Evolutionary conservation across 2,797 vertebrate species (phyloP).

Genomic region (Rhinophrynus dorsalis): DNA sequence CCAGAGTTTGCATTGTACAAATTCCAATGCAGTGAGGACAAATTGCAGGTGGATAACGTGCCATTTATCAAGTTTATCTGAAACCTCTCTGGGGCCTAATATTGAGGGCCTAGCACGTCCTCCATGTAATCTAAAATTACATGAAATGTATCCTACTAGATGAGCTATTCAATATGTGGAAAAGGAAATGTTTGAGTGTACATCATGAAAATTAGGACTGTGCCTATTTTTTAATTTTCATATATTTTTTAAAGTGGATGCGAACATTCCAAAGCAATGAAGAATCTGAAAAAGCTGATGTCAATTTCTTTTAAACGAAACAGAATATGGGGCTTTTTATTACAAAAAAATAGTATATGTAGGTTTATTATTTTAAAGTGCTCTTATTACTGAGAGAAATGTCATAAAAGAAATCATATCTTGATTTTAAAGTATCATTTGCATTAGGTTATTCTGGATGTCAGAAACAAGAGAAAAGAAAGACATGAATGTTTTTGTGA

Average conservation of each 20-base stretch:
- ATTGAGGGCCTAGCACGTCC: conserved; percentile 19
- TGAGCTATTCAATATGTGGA: conserved; percentile 29
- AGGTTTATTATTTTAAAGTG: conserved; percentile 28
- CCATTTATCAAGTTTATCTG: conserved; percentile 45
- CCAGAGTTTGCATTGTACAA: conserved; percentile 15
- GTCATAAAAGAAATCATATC: conserved; percentile 22
- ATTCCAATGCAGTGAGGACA: conserved; percentile 38
- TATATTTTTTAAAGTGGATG: conserved; percentile 17
- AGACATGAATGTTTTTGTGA: too few species aligned
- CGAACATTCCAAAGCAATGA: conserved; percentile 18
- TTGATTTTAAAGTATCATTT: conserved; percentile 9
- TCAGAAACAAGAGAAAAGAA: too few species aligned
- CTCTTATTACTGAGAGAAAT: conserved; percentile 15
- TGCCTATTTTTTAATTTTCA: conserved; percentile 23
- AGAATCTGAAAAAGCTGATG: conserved; percentile 35
- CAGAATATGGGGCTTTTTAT: conserved; percentile 16
- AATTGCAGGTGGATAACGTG: conserved; percentile 33
- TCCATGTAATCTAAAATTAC: conserved; percentile 42
- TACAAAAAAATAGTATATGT: conserved; percentile 14
- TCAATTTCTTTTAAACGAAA: conserved; percentile 27
- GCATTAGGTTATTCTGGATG: background rate
- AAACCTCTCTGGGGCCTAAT: conserved; percentile 35
- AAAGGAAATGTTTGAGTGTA: conserved; percentile 16
- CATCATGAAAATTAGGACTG: conserved; percentile 13
- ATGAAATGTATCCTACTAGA: conserved; percentile 34